Evolutionary conservation across 2,797 vertebrate species (phyloP).

Genomic region (Calcarius lapponicus): DNA sequence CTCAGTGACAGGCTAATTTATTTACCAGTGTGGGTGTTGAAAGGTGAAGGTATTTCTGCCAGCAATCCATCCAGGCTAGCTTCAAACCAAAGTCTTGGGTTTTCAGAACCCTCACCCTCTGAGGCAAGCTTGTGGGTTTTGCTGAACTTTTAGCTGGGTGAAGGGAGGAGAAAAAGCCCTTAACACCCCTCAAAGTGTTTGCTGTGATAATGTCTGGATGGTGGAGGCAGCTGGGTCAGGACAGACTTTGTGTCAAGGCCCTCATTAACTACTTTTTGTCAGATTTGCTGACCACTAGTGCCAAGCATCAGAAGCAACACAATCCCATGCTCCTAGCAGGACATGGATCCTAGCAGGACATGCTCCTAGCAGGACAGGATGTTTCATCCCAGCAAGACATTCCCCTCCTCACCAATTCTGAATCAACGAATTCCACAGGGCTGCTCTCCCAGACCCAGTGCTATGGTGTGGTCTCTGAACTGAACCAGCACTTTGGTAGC

Average conservation of each 20-base stretch:
- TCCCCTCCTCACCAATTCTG: not conserved
- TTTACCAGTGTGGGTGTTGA: not conserved
- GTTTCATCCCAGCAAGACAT: not conserved
- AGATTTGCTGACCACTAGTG: not conserved
- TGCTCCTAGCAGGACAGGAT: not conserved
- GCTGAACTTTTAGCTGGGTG: not conserved
- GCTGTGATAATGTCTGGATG: not conserved
- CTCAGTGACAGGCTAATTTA: not conserved
- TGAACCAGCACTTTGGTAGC: not conserved
- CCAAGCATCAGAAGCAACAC: not conserved
- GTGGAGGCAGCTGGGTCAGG: not conserved
- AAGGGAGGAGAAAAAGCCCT: not conserved
- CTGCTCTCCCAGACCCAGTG: not conserved
- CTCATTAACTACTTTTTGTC: not conserved
- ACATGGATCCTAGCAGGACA: not conserved
- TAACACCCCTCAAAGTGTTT: not conserved
- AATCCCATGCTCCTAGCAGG: not conserved
- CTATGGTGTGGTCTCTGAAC: not conserved
- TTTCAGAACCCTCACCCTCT: fast-evolving
- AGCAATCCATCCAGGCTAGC: not conserved
- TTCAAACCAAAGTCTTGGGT: not conserved
- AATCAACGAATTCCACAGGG: not conserved
- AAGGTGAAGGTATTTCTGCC: not conserved
- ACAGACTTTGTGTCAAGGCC: not conserved
- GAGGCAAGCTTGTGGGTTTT: not conserved